Conservation (phyloP, 2,888 invertebrate genomes). For the Nymphalis urticae region DNA sequence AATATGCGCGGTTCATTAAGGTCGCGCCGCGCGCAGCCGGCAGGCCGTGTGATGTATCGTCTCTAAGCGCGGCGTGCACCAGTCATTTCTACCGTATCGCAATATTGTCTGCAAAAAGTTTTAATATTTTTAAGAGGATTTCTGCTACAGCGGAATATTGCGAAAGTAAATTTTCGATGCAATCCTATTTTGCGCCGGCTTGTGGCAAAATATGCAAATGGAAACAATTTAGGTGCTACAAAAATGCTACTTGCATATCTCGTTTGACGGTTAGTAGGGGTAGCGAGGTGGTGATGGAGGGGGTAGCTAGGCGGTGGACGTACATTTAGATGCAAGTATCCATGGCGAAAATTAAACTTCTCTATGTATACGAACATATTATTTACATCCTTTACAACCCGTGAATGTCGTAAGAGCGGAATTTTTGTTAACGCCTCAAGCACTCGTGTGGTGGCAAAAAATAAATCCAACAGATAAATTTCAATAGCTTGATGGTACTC, state of each 20-base stretch:
- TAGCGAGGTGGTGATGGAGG: not conserved
- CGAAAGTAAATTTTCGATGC: constrained; percentile 9
- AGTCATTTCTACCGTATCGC: not conserved
- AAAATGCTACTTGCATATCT: constrained; percentile 7
- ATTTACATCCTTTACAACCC: no score
- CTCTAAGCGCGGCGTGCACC: not conserved
- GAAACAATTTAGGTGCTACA: constrained; percentile 4
- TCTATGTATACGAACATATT: no score
- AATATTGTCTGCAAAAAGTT: constrained; percentile 1
- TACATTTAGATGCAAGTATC: no score
- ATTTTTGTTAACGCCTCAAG: no score
- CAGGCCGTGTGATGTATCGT: not conserved
- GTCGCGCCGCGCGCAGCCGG: not conserved
- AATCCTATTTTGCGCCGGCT: constrained; percentile 8
- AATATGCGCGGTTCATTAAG: not conserved
- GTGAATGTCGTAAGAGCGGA: no score
- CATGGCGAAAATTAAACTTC: no score
- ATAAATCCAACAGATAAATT: no score
- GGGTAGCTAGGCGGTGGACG: no score
- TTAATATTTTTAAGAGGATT: constrained; percentile 8
- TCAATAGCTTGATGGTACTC: no score
- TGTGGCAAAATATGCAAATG: constrained; percentile 6
- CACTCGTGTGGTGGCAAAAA: no score
- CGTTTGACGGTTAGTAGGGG: not conserved
- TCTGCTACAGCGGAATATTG: constrained; percentile 7